Conservation (phyloP, 1,140 invertebrate genomes). For the Halictus rubicundus region DNA sequence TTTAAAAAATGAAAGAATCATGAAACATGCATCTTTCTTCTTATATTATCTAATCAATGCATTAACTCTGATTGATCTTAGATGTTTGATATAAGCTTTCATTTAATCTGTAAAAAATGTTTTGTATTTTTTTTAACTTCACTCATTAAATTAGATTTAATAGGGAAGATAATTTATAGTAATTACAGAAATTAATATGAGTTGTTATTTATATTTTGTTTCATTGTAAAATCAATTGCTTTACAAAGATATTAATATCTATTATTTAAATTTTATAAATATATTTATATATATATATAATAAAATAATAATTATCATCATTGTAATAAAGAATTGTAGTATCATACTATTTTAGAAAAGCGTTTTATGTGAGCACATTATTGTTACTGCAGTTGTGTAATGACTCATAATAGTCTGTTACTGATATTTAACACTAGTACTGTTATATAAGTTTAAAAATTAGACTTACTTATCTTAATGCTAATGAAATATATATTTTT, state of each 20-base stretch:
- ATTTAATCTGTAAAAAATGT: constrained; percentile 17
- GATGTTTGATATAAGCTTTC: constrained; percentile 23
- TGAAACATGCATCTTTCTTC: constrained; percentile 16
- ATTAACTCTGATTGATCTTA: constrained; percentile 35
- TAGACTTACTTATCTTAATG: constrained; percentile 11
- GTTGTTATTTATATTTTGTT: constrained; percentile 34
- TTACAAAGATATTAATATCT: constrained; percentile 28
- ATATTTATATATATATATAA: constrained; percentile 29
- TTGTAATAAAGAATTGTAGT: constrained; percentile 25
- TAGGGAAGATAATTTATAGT: constrained; percentile 28
- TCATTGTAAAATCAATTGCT: constrained; percentile 29
- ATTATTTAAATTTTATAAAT: constrained; percentile 29
- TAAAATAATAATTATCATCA: constrained; percentile 52
- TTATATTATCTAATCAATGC: constrained; percentile 44
- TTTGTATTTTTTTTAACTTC: background rate
- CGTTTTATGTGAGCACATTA: constrained; percentile 35
- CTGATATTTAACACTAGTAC: background rate
- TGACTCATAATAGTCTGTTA: constrained; percentile 43
- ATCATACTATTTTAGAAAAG: constrained; percentile 28
- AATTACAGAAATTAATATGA: constrained; percentile 21
- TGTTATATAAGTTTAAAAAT: background rate
- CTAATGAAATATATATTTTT: constrained; percentile 30
- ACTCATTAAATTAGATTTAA: constrained; percentile 28
- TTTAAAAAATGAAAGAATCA: background rate
- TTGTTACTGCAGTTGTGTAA: constrained; percentile 52